These are phyloP conservation scores for Leucophenga maculata DNA, from an alignment of 2,888 invertebrate genomes.

Conservation along the genomic window DNA sequence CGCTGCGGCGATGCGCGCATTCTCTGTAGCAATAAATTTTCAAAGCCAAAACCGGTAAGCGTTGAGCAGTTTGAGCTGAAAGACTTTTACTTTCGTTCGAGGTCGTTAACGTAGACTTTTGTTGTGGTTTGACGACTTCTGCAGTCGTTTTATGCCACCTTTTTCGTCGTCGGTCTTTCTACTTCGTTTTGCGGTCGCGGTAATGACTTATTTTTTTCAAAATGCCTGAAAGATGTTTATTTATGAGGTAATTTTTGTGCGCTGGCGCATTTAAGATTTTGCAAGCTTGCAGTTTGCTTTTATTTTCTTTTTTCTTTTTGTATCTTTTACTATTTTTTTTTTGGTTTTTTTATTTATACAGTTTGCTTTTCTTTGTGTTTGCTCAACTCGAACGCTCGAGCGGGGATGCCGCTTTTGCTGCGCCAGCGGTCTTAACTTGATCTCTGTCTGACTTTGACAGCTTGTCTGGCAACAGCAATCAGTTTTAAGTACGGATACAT, in stretches of 20 bases:
- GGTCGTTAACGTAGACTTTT: conserved; percentile 55
- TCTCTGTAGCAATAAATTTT: conserved; percentile 42
- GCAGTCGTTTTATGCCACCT: conserved; percentile 3
- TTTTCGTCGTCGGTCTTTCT: not conserved
- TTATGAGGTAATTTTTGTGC: conserved; percentile 55
- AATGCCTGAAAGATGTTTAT: conserved; percentile 27
- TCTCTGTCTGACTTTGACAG: conserved; percentile 40
- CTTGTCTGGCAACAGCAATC: conserved; percentile 26
- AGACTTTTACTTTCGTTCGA: conserved; percentile 70
- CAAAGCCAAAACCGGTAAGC: conserved; percentile 44
- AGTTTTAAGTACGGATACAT: not conserved
- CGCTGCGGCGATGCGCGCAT: not conserved
- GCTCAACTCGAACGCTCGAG: conserved; percentile 18
- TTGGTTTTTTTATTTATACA: conserved; percentile 15
- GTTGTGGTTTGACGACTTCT: conserved; percentile 10
- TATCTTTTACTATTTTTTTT: not conserved
- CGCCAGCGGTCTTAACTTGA: conserved; percentile 29
- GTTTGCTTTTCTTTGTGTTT: conserved; percentile 2
- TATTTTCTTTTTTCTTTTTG: not conserved
- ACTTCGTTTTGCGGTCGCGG: conserved; percentile 26
- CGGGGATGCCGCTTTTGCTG: conserved; percentile 40
- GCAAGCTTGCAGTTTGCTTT: conserved; percentile 48
- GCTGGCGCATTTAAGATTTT: conserved; percentile 44
- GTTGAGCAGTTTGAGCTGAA: conserved; percentile 44
- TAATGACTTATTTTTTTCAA: conserved; percentile 36